Conservation (phyloP, 2,113 vertebrate genomes). For the Oceanodroma tethys region DNA sequence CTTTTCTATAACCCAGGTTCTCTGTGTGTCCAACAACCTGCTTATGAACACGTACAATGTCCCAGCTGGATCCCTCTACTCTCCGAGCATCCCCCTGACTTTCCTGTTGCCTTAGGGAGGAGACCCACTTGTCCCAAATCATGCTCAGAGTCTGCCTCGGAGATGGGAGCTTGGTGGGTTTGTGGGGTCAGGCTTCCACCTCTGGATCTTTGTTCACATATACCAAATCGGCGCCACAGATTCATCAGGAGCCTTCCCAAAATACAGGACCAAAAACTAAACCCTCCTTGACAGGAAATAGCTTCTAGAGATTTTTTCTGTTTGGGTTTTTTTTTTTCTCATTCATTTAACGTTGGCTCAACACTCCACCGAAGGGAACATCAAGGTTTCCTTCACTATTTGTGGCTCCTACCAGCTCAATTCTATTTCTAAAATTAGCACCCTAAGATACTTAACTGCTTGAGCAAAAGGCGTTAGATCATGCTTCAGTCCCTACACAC, state of each 20-base stretch:
- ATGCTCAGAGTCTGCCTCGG: accelerated
- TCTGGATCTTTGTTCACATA: background rate
- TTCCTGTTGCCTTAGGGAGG: background rate
- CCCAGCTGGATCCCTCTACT: background rate
- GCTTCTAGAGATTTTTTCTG: background rate
- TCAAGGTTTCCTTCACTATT: background rate
- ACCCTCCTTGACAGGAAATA: background rate
- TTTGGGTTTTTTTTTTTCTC: background rate
- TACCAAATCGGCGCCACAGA: accelerated
- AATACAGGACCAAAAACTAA: background rate
- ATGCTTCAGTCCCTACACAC: background rate
- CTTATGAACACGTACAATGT: accelerated
- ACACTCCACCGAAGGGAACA: accelerated
- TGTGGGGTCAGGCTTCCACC: background rate
- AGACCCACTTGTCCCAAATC: background rate
- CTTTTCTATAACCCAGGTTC: background rate
- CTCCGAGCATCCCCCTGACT: background rate
- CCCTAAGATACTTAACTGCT: background rate
- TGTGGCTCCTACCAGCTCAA: background rate
- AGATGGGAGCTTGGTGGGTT: background rate
- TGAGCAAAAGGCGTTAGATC: background rate
- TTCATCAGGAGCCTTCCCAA: background rate
- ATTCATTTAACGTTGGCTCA: background rate
- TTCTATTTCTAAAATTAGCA: slow-evolving; percentile 1
- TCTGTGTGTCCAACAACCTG: background rate